A percentile compares a stretch with the other conserved stretches of the same genome.
phyloP scores from a whole-genome alignment of 2,113 vertebrate species.

The Tympanuchus pallidicinctus region DNA sequence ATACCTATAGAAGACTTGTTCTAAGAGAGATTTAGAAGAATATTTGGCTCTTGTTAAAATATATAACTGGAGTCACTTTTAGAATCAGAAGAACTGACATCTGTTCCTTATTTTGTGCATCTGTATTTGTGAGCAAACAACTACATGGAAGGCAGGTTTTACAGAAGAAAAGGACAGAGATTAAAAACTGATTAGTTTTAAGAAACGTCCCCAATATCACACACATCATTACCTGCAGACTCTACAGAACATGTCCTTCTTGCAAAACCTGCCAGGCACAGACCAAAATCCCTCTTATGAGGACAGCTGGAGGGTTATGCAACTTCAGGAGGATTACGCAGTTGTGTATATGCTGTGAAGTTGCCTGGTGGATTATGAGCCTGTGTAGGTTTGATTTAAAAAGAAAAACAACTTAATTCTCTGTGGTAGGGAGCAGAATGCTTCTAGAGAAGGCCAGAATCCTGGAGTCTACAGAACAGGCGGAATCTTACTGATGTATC shows the following conservation, averaged over 20 bases:
- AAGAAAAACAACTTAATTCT: conserved; percentile 57
- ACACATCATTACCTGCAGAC: background rate
- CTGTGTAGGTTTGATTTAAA: conserved; percentile 66
- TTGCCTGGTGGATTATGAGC: conserved; percentile 60
- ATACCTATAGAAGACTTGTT: background rate
- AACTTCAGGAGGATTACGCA: conserved; percentile 70
- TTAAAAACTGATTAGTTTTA: conserved; percentile 19
- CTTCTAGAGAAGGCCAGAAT: conserved; percentile 11
- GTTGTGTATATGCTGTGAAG: conserved; percentile 64
- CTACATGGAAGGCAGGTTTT: background rate
- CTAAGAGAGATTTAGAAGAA: background rate
- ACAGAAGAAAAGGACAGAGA: conserved; percentile 7
- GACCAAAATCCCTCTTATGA: conserved; percentile 58
- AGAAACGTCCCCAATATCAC: background rate
- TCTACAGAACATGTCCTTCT: background rate
- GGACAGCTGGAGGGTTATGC: conserved; percentile 78
- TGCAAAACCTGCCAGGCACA: conserved; percentile 68
- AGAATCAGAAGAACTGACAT: background rate
- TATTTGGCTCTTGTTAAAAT: background rate
- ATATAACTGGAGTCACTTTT: background rate
- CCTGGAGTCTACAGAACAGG: background rate
- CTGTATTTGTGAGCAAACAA: background rate
- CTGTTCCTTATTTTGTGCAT: background rate
- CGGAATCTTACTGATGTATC: background rate
- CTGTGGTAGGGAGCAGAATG: background rate